These are phyloP conservation scores for Narcine bancroftii DNA, from an alignment of 2,113 vertebrate species.

Conservation along the genomic window DNA sequence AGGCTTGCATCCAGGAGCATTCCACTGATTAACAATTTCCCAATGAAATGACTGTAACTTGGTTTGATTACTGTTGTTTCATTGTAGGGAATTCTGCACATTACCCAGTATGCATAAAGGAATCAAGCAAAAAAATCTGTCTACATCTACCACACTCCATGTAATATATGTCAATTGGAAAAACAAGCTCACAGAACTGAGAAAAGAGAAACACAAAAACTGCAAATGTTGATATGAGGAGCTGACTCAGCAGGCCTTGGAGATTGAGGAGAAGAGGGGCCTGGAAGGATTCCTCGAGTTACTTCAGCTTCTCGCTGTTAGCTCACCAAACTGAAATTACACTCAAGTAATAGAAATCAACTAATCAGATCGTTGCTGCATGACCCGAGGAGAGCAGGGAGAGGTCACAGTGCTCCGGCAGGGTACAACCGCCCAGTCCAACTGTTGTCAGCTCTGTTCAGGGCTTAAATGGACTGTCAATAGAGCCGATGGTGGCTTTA, in stretches of 20 bases:
- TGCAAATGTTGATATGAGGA: no score
- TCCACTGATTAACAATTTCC: background rate
- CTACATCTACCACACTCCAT: background rate
- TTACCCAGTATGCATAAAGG: background rate
- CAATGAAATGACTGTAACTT: conserved; percentile 28
- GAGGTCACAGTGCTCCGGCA: no score
- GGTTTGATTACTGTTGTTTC: background rate
- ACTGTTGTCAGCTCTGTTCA: no score
- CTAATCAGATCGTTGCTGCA: background rate
- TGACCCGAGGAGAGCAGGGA: no score
- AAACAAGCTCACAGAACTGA: background rate
- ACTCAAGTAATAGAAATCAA: background rate
- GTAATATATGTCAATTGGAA: background rate
- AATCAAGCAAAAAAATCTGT: background rate
- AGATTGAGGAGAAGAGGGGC: no score
- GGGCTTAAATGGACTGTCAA: no score
- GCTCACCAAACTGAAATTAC: background rate
- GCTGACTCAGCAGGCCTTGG: no score
- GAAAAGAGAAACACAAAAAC: no score
- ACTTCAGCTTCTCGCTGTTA: no score
- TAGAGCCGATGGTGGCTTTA: no score
- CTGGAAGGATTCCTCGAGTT: no score
- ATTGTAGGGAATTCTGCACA: conserved; percentile 14
- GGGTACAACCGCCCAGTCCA: no score
- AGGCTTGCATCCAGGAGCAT: background rate